Evolutionary conservation across 1,140 invertebrate species (phyloP).

Genomic region (Delia radicum): DNA sequence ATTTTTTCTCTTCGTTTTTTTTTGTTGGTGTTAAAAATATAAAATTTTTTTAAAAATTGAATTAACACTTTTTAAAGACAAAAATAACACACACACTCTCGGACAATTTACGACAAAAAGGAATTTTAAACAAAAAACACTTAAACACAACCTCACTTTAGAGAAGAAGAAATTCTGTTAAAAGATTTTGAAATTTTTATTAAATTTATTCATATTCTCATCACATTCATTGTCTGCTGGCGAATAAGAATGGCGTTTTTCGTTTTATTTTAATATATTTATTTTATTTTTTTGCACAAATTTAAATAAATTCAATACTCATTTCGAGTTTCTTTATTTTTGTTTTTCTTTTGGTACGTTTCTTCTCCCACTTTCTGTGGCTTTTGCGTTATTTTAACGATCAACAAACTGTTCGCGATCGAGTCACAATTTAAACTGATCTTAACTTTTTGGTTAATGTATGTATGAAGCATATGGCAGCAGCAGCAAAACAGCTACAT

Average conservation of each 20-base stretch:
- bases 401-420: background rate
- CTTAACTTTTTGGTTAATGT: background rate
- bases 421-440: slow-evolving; percentile 9
- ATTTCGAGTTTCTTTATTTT: background rate
- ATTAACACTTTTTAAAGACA: background rate
- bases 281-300: background rate
- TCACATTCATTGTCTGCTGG: background rate
- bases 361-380: background rate
- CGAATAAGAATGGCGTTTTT: background rate
- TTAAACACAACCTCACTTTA: background rate
- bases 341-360: background rate
- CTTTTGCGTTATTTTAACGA: background rate
- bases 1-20: background rate
- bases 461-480: background rate
- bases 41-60: background rate
- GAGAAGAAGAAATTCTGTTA: background rate
- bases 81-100: background rate
- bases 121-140: background rate
- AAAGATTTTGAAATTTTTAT: background rate
- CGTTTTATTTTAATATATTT: background rate
- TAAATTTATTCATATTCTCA: slow-evolving; percentile 12
- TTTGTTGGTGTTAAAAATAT: background rate
- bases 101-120: background rate
- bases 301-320: background rate
- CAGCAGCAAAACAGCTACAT: background rate